phyloP scores from a whole-genome alignment of 2,113 vertebrate species.

The Synchiropus splendidus region DNA sequence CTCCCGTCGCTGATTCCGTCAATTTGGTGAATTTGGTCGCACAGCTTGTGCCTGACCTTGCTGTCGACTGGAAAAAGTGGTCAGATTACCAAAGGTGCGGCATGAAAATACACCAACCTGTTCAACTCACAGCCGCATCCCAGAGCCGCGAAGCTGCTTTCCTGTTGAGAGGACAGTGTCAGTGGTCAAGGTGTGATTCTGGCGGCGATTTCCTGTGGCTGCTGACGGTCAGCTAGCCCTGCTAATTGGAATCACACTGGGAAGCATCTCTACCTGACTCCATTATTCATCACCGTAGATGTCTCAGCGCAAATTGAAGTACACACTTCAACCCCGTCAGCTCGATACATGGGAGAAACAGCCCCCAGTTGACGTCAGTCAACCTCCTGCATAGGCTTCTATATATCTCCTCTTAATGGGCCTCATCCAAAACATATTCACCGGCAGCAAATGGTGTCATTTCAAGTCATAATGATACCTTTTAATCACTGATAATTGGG shows the following conservation, averaged over 20 bases:
- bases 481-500: constrained; percentile 43
- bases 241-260: constrained; percentile 57
- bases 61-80: constrained; percentile 18
- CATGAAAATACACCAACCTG: no score
- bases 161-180: constrained; percentile 35
- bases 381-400: no score
- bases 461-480: constrained; percentile 25
- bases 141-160: constrained; percentile 14
- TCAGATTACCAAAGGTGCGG: no score
- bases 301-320: constrained; percentile 5
- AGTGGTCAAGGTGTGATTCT: constrained; percentile 51
- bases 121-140: constrained; percentile 13
- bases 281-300: constrained; percentile 19
- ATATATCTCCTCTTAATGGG: constrained; percentile 39
- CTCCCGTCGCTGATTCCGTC: constrained; percentile 14
- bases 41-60: constrained; percentile 30
- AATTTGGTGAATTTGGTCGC: constrained; percentile 21
- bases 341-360: no score
- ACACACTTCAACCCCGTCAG: no score
- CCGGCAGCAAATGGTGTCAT: constrained; percentile 33
- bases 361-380: no score
- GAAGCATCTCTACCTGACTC: constrained; percentile 18
- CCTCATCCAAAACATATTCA: constrained; percentile 37
- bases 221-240: constrained; percentile 42
- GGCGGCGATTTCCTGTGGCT: constrained; percentile 35